These are phyloP conservation scores for Amyelois transitella DNA, from an alignment of 1,140 invertebrate species.

Conservation along the genomic window DNA sequence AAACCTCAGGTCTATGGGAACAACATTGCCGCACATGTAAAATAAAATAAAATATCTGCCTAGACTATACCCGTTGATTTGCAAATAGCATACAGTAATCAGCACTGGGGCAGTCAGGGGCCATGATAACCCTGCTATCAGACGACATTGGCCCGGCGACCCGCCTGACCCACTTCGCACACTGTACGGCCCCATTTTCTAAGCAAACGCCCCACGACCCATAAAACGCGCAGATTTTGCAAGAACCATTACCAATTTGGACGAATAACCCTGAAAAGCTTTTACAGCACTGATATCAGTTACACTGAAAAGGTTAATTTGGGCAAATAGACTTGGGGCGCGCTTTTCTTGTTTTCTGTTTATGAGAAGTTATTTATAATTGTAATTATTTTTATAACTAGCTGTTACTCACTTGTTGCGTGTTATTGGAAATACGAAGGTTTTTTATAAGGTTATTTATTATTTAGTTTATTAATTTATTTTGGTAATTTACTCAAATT, in stretches of 20 bases:
- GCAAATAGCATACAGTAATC: constrained; percentile 7
- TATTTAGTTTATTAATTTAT: no score
- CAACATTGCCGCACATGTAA: no score
- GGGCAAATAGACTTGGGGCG: neutral
- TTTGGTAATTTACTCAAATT: no score
- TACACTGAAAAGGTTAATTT: neutral
- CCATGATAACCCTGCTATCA: constrained; percentile 16
- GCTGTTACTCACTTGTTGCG: no score
- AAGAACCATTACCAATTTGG: constrained; percentile 28
- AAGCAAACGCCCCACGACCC: constrained; percentile 25
- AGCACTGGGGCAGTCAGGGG: neutral
- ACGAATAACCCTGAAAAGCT: constrained; percentile 16
- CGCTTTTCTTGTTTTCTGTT: neutral
- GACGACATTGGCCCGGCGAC: constrained; percentile 29
- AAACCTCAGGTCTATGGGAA: no score
- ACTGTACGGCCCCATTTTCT: constrained; percentile 7
- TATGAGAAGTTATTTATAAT: neutral
- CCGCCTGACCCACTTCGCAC: constrained; percentile 23
- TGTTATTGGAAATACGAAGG: no score
- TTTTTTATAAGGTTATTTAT: no score
- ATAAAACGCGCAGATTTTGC: constrained; percentile 23
- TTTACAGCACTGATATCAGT: constrained; percentile 10
- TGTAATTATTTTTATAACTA: no score
- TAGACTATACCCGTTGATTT: neutral
- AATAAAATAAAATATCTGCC: no score